These are phyloP conservation scores for Dioctria rufipes DNA, from an alignment of 2,888 invertebrate genomes.

Conservation along the genomic window DNA sequence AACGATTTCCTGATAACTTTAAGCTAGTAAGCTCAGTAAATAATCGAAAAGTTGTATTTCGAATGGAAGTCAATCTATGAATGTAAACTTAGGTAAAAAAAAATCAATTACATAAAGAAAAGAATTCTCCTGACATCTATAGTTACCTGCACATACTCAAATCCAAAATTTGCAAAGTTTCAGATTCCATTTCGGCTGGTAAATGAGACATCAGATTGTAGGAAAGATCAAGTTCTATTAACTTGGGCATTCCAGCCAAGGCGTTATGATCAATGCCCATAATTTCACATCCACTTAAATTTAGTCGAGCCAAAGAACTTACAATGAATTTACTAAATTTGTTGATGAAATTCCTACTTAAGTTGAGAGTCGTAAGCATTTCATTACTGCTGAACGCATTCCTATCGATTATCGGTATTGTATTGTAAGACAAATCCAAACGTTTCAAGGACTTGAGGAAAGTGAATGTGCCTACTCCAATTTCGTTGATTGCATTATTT, in stretches of 20 bases:
- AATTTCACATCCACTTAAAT: conserved; percentile 80
- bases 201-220: conserved; percentile 78
- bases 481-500: conserved; percentile 76
- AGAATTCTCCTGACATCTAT: background rate
- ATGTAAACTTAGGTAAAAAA: conserved; percentile 71
- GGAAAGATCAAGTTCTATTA: conserved; percentile 77
- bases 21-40: conserved; percentile 76
- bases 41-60: conserved; percentile 77
- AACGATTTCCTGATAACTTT: conserved; percentile 80
- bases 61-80: conserved; percentile 74
- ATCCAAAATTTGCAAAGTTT: conserved; percentile 76
- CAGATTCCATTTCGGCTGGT: conserved; percentile 76
- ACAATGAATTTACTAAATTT: conserved; percentile 75
- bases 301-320: conserved; percentile 74
- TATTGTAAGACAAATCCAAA: conserved; percentile 81
- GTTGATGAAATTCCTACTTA: conserved; percentile 79
- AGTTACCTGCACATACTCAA: conserved; percentile 69
- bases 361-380: conserved; percentile 75
- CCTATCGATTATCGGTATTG: conserved; percentile 75
- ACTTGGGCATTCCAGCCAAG: conserved; percentile 75
- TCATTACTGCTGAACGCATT: conserved; percentile 76
- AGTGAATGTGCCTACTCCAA: conserved; percentile 77
- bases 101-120: background rate
- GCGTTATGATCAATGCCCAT: conserved; percentile 74
- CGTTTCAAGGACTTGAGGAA: conserved; percentile 74